Evolutionary conservation across 1,140 invertebrate genomes (phyloP), one percentile per base, ranked within the genome.

Genomic region (Pseudachorutes palmiensis): DNA sequence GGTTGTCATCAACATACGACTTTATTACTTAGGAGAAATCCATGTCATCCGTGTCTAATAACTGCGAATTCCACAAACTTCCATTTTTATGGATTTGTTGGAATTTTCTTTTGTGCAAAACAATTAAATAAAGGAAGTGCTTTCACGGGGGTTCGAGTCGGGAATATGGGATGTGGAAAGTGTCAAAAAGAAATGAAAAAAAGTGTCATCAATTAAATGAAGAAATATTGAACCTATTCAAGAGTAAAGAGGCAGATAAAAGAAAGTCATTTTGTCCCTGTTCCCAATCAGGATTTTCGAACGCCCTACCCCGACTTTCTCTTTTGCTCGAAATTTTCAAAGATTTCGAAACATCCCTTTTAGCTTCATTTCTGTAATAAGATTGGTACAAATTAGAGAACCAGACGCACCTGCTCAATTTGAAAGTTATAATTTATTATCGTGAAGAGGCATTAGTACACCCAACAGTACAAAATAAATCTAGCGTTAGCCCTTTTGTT

Each of bases 381-480:
- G n/a, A n/a, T n/a, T n/a, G n/a, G n/a, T n/a, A n/a, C n/a, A n/a
- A n/a, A n/a, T n/a, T n/a, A n/a, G n/a, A n/a, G n/a, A n/a, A n/a
- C n/a, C n/a, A n/a, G n/a, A n/a, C n/a, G n/a, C n/a, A n/a, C n/a
- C n/a, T 51, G 45, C 32, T 24, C 49, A 49, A 51, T n/a, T 32
- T 48, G 28, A 65, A 64, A 59, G 48, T 57, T 60, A 55, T 16
- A 28, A 60, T 45, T 66, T 66, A 66, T 66, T 59, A 65, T 58
- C 32, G 55, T 30, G 36, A 57, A 65, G 33, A 69, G 67, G 32
- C 72, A 74, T 64, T 71, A 55, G 5, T 55, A 70, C 49, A 68
- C 65, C 62, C 62, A 66, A 67, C 48, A 62, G 65, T 67, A 67
- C 51, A 67, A 67, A 67, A 67, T 67, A 67, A 67, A 62, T 67